phyloP scores from a whole-genome alignment of 2,888 invertebrate species.

The Serripes groenlandicus region DNA sequence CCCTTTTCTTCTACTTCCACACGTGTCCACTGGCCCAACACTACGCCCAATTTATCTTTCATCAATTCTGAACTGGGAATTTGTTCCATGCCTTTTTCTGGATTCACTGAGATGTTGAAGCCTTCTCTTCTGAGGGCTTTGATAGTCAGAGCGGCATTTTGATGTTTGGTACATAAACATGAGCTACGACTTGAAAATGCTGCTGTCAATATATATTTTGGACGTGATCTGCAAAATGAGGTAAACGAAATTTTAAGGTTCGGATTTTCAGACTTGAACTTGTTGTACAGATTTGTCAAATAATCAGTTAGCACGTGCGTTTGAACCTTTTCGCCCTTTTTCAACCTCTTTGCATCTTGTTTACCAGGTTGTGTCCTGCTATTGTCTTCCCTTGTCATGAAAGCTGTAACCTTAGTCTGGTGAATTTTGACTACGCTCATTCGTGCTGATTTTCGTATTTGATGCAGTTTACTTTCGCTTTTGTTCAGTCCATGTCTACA shows the following conservation, averaged over 20 bases:
- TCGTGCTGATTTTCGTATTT: not conserved
- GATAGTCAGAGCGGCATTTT: constrained; percentile 47
- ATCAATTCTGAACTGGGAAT: constrained; percentile 11
- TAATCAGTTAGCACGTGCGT: constrained; percentile 41
- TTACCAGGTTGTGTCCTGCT: constrained; percentile 49
- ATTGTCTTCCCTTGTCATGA: constrained; percentile 51
- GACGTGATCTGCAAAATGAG: constrained; percentile 51
- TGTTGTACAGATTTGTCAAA: constrained; percentile 36
- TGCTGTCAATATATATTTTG: constrained; percentile 38
- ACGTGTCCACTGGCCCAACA: constrained; percentile 42
- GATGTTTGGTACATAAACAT: constrained; percentile 55
- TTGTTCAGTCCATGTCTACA: constrained; percentile 31
- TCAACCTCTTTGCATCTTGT: constrained; percentile 31
- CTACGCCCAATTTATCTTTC: constrained; percentile 13
- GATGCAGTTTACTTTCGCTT: constrained; percentile 16
- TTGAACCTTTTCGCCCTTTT: constrained; percentile 34
- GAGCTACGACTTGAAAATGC: constrained; percentile 28
- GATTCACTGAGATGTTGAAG: constrained; percentile 25
- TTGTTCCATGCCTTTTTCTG: constrained; percentile 18
- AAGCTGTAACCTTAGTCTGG: constrained; percentile 15
- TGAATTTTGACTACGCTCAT: constrained; percentile 1
- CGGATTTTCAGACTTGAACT: constrained; percentile 56
- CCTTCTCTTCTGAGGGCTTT: constrained; percentile 40
- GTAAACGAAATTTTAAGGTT: constrained; percentile 37
- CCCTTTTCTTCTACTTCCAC: constrained; percentile 46